These are phyloP conservation scores for Candoia aspera DNA, from an alignment of 2,113 vertebrate genomes.

Conservation along the genomic window DNA sequence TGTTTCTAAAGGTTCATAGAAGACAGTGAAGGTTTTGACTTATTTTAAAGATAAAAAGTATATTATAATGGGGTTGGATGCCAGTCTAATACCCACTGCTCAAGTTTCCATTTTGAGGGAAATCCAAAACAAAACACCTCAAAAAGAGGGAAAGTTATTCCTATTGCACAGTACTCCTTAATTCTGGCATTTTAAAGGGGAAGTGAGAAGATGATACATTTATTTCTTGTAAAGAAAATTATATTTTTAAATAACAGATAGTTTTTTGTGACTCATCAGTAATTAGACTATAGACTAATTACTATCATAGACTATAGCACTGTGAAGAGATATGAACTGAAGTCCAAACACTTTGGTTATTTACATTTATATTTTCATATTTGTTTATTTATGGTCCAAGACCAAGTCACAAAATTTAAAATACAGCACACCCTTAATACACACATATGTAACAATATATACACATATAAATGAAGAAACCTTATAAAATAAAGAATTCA, in stretches of 20 bases:
- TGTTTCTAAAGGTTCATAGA: background rate
- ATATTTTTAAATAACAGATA: constrained; percentile 16
- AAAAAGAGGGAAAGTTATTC: no score
- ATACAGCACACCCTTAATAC: background rate
- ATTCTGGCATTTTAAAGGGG: background rate
- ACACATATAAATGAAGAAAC: background rate
- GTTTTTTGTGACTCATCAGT: constrained; percentile 30
- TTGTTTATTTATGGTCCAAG: background rate
- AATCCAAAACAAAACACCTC: background rate
- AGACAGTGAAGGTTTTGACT: background rate
- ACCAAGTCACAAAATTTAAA: background rate
- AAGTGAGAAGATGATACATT: background rate
- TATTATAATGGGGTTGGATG: background rate
- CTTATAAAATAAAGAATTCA: background rate
- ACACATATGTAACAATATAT: background rate
- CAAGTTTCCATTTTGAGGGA: background rate
- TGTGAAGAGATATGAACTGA: constrained; percentile 40
- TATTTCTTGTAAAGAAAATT: background rate
- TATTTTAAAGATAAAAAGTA: background rate
- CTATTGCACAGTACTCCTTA: background rate
- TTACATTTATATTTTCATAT: background rate
- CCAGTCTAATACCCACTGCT: background rate
- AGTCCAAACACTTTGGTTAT: constrained; percentile 39
- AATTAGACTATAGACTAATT: no score
- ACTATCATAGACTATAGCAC: constrained; percentile 33